These are phyloP conservation scores for Prunella strophiata DNA, from an alignment of 2,797 vertebrate species.

Conservation along the genomic window DNA sequence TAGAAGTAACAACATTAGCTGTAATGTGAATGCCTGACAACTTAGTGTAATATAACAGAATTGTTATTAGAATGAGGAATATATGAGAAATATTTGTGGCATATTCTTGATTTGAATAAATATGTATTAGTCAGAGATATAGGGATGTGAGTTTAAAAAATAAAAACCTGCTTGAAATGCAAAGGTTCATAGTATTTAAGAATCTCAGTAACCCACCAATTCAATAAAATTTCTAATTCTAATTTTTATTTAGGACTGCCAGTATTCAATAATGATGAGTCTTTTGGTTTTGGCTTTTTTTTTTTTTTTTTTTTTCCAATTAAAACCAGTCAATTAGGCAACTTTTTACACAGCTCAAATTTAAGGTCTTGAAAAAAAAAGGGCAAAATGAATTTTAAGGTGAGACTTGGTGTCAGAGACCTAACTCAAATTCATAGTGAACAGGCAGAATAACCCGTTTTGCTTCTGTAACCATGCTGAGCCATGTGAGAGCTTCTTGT, in stretches of 20 bases:
- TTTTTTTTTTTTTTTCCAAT: neutral
- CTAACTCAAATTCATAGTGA: neutral
- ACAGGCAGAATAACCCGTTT: neutral
- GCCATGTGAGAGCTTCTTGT: neutral
- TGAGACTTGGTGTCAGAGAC: neutral
- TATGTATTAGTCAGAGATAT: accelerated
- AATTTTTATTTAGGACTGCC: neutral
- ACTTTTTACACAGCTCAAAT: neutral
- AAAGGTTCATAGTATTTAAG: neutral
- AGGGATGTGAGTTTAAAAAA: neutral
- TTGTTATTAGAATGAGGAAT: neutral
- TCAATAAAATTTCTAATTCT: neutral
- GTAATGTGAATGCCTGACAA: neutral
- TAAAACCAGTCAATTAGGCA: neutral
- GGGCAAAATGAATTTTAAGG: neutral
- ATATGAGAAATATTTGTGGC: neutral
- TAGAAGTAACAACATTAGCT: neutral
- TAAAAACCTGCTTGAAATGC: neutral
- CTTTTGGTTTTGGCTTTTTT: no score
- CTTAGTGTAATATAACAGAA: neutral
- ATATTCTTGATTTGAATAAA: neutral
- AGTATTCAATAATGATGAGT: neutral
- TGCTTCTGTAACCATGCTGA: accelerated
- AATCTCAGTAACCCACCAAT: neutral
- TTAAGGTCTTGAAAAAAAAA: neutral